Base-by-base conservation (phyloP, 2,888 invertebrate species). In the Argyresthia goedartella region DNA sequence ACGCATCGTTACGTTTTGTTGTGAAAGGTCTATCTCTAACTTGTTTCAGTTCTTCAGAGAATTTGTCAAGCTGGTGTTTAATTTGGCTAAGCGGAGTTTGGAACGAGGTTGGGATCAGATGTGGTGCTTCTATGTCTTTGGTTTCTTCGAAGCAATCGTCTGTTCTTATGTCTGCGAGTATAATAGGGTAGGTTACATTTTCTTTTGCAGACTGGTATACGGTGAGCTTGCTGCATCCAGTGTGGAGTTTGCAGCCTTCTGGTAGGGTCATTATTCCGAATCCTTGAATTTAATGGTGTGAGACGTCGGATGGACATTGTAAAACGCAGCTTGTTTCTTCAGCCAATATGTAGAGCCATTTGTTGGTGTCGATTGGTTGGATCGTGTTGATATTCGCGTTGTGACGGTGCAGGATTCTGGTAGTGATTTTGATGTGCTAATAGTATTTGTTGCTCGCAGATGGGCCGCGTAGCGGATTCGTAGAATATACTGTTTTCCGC, bases 351-450 rank as follows among this genome's bases (percentile, higher is more conserved):
- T 47, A 52, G 11, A 53, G 10, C 53, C 53, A 53, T 11, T 50
- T 45, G n/a, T 53, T 53, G 13, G 39, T 42, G 13, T 34, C 10
- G 10, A 50, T 15, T 3, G 41, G 13, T 33, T 51, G 47, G 36
- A 51, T 51, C 9, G 47, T 48, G n/a, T 53, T 53, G 14, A 53
- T 41, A 7, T 51, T 8, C 0, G 51, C 53, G 51, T 53, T 10
- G 51, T 42, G 2, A 8, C 45, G 4, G 8, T 33, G 13, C 53
- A 53, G 0, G 16, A 39, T 3, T 39, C 13, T 4, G 50, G 50
- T 4, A 52, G 2, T 9, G n/a, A 10, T 11, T 11, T 2, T 8
- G 13, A 2, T 0, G 44, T 49, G 14, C 34, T 50, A 48, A 25
- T 9, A 53, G 47, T 4, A 53, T 51, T 15, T 34, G 7, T 10